phyloP scores from a whole-genome alignment of 2,113 vertebrate genomes.

The Coracopsis vasa region DNA sequence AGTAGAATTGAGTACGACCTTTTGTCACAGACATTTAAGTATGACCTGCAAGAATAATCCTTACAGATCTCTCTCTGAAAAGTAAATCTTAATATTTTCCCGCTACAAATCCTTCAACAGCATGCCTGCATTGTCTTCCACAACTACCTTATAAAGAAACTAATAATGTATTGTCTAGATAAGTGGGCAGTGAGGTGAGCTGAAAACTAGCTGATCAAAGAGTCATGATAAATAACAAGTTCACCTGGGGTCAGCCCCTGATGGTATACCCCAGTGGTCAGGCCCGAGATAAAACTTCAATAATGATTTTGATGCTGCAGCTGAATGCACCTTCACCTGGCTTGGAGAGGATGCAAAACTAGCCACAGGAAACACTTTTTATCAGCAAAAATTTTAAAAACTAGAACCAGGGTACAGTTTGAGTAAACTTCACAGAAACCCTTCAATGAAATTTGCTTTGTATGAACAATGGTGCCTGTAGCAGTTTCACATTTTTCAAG shows the following conservation, averaged over 20 bases:
- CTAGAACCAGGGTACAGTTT: background rate
- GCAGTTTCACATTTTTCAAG: background rate
- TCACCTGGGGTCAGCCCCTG: background rate
- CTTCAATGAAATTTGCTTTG: background rate
- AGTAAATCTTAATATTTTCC: background rate
- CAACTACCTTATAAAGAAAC: background rate
- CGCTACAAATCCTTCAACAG: background rate
- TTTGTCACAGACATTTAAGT: background rate
- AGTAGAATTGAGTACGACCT: background rate
- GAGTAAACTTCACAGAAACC: background rate
- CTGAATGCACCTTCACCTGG: background rate
- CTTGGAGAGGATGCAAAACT: background rate
- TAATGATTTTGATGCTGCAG: background rate
- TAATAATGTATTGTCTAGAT: background rate
- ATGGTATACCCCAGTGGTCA: background rate
- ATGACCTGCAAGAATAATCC: background rate
- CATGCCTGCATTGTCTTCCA: background rate
- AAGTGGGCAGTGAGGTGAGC: background rate
- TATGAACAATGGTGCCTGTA: background rate
- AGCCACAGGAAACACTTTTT: background rate
- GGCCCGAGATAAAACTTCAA: background rate
- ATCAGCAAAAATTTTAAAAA: background rate
- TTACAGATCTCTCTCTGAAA: background rate
- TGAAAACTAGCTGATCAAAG: background rate
- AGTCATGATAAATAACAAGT: background rate